Evolutionary conservation across 2,797 vertebrate species (phyloP), one percentile per base, ranked within the genome.

Genomic region (Cyclura pinguis): DNA sequence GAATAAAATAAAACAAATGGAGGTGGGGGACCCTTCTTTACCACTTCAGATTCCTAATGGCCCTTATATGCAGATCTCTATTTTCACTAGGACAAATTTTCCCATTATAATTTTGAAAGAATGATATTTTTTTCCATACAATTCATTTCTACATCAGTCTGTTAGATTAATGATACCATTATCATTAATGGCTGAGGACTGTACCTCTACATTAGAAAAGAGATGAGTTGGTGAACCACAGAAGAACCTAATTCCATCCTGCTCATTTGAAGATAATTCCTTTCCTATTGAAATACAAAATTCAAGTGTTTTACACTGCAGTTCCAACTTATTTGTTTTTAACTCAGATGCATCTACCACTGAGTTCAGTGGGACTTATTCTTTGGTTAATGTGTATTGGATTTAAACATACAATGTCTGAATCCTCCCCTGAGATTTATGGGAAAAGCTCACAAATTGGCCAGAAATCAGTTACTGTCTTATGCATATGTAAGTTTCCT

Each of bases 11-110:
- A 27, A 78, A 62, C 29, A 2, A 80, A 57, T 32, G 32, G 22
- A 77, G 67, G 16, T 12, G 42, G 27, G 22, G 76, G 3, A 52
- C 1, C 1, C 1, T 90, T 90, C 72, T 14, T 62, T 85, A 94
- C 73, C 5, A 88, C 27, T 87, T 0, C 14, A 83, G 64, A 83
- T 4, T 50, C 3, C 18, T 80, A 87, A 93, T 86, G 55, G 0
- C 1, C 83, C 42, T 92, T 91, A 92, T 91, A 94, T 92, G n/a
- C 0, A 91, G 89, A 92, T 90, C 35, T 20, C 80, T 24, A 0
- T 10, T 86, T 83, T 10, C 0, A 89, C 55, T 12, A 89, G 85
- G 4, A 90, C 0, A 93, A 89, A 92, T 94, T 62, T 55, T 92
- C 84, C 24, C 81, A 47, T 62, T 50, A 69, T 3, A 80, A 12